phyloP scores from a whole-genome alignment of 2,113 vertebrate genomes.

The Syrrhaptes paradoxus region DNA sequence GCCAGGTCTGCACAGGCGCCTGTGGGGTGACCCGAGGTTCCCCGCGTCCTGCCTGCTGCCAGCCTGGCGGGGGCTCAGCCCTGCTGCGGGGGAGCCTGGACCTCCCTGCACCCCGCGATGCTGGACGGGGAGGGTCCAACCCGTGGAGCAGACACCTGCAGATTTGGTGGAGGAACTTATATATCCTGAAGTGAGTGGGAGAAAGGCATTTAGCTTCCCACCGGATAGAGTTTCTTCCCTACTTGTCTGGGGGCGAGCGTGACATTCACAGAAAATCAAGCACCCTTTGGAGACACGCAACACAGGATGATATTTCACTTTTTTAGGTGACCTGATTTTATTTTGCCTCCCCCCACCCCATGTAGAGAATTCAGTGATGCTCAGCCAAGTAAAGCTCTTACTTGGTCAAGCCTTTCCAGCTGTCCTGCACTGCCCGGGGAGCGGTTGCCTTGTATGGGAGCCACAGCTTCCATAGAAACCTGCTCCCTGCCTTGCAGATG shows the following conservation, averaged over 20 bases:
- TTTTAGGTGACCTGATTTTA: neutral
- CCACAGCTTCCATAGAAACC: neutral
- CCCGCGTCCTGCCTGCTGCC: neutral
- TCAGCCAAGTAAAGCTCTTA: constrained; percentile 58
- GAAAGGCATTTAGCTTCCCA: neutral
- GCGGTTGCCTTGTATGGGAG: constrained; percentile 55
- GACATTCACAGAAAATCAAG: neutral
- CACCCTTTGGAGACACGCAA: neutral
- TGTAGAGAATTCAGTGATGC: neutral
- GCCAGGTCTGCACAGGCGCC: neutral
- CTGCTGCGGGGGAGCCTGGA: neutral
- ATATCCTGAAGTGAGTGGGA: neutral
- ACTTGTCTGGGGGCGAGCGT: neutral
- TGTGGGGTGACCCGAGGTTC: neutral
- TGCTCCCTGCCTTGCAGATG: neutral
- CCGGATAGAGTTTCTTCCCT: neutral
- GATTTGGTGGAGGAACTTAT: neutral
- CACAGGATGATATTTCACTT: neutral
- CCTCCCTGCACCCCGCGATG: neutral
- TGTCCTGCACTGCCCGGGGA: neutral
- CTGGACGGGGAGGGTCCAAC: neutral
- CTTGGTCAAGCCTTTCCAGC: constrained; percentile 50
- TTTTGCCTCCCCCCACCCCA: neutral
- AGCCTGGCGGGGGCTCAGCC: neutral
- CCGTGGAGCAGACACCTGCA: neutral